phyloP scores from a whole-genome alignment of 2,797 vertebrate genomes.

The Hydrolagus colliei region DNA sequence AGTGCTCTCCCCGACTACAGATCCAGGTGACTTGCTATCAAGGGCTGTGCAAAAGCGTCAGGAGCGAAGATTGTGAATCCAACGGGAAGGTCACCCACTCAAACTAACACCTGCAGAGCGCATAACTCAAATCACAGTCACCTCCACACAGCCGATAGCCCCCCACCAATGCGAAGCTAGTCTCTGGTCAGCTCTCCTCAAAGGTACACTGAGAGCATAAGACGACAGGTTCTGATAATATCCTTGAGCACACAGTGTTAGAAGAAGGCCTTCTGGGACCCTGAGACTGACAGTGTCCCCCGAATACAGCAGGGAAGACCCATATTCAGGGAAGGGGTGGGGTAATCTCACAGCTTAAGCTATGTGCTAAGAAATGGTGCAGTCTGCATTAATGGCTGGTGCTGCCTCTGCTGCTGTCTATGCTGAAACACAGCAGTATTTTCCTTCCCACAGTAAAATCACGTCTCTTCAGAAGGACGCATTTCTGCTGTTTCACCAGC shows the following conservation, averaged over 20 bases:
- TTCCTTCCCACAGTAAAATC: slow-evolving; percentile 12
- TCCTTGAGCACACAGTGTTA: slow-evolving; percentile 45
- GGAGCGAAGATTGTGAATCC: slow-evolving; percentile 40
- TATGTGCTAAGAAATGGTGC: slow-evolving; percentile 64
- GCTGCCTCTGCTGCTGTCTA: slow-evolving; percentile 44
- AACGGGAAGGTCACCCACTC: slow-evolving; percentile 46
- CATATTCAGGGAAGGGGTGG: slow-evolving; percentile 46
- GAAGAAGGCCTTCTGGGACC: slow-evolving; percentile 50
- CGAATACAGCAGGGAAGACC: slow-evolving; percentile 55
- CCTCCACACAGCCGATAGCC: slow-evolving; percentile 1
- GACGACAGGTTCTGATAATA: slow-evolving; percentile 47
- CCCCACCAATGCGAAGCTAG: slow-evolving; percentile 32
- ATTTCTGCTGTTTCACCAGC: slow-evolving; percentile 16
- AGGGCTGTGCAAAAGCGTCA: slow-evolving; percentile 46
- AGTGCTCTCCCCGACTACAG: slow-evolving; percentile 36
- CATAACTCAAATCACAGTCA: slow-evolving; percentile 36
- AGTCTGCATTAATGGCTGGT: slow-evolving; percentile 57
- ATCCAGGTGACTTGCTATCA: slow-evolving; percentile 50
- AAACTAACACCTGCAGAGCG: slow-evolving; percentile 51
- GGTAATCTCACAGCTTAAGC: slow-evolving; percentile 43
- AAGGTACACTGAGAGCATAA: slow-evolving; percentile 43
- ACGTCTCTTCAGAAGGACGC: neutral
- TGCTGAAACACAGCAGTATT: slow-evolving; percentile 43
- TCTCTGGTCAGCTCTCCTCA: slow-evolving; percentile 41
- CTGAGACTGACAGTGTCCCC: slow-evolving; percentile 52